Percentiles rank a stretch among this genome's conserved stretches.
Conservation (phyloP, 2,113 vertebrate genomes). For the Eidolon helvum region DNA sequence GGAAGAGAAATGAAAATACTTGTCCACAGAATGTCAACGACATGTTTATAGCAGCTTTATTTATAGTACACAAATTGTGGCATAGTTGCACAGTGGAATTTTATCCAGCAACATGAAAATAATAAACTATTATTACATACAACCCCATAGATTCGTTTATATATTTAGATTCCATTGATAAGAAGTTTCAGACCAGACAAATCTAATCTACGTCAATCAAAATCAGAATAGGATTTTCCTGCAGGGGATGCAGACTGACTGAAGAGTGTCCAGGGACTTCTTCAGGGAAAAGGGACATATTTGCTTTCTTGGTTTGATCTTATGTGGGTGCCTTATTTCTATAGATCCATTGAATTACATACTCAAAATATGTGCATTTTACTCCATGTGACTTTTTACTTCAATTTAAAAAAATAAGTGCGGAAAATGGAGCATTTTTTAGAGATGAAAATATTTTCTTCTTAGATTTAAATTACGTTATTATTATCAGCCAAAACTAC, state of each 20-base stretch:
- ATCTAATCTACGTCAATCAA: background rate
- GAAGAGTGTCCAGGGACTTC: background rate
- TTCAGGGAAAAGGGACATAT: too few species aligned
- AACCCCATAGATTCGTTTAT: background rate
- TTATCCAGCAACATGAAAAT: background rate
- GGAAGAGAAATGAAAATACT: background rate
- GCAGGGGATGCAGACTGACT: background rate
- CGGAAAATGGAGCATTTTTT: background rate
- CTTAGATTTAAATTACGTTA: background rate
- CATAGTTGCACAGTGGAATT: background rate
- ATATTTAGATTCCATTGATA: background rate
- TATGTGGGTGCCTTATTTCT: background rate
- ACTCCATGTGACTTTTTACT: background rate
- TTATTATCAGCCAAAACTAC: background rate
- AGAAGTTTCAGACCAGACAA: background rate
- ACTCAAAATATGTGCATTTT: background rate
- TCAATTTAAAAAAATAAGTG: background rate
- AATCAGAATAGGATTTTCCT: background rate
- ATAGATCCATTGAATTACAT: background rate
- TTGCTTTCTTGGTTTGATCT: background rate
- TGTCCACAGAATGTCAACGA: background rate
- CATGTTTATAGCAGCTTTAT: background rate
- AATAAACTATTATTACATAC: background rate
- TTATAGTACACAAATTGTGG: background rate
- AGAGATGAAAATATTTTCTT: background rate